These are phyloP conservation scores for Centruroides vittatus DNA, from an alignment of 1,140 invertebrate genomes.

Conservation along the genomic window DNA sequence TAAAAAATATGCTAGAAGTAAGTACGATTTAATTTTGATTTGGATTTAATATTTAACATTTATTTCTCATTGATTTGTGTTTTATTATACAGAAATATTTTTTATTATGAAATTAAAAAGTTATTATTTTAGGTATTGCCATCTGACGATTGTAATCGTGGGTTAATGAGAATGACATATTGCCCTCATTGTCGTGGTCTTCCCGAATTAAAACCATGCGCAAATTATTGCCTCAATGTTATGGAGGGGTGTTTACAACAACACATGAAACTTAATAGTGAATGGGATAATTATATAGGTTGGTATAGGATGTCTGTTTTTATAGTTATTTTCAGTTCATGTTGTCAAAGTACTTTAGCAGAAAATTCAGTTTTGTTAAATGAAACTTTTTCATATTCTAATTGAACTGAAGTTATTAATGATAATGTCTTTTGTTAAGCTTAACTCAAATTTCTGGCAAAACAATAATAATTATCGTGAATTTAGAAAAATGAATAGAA, in stretches of 20 bases:
- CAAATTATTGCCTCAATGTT: slow-evolving; percentile 74
- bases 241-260: slow-evolving; percentile 76
- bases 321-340: not conserved
- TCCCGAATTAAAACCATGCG: slow-evolving; percentile 55
- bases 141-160: slow-evolving; percentile 48
- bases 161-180: slow-evolving; percentile 66
- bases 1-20: slow-evolving; percentile 20
- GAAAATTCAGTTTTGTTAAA: too few species aligned
- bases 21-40: not conserved
- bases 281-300: slow-evolving; percentile 78
- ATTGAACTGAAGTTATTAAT: too few species aligned
- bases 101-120: too few species aligned
- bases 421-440: too few species aligned
- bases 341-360: not conserved
- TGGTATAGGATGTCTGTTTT: not conserved
- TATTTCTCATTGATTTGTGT: too few species aligned
- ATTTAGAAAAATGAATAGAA: too few species aligned
- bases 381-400: too few species aligned
- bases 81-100: too few species aligned
- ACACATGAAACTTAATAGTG: slow-evolving; percentile 61
- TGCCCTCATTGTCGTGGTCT: slow-evolving; percentile 71
- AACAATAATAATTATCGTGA: too few species aligned
- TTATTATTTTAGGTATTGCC: too few species aligned
- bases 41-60: too few species aligned
- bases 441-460: too few species aligned